phyloP scores from a whole-genome alignment of 1,140 invertebrate species.

The Onthophagus taurus region DNA sequence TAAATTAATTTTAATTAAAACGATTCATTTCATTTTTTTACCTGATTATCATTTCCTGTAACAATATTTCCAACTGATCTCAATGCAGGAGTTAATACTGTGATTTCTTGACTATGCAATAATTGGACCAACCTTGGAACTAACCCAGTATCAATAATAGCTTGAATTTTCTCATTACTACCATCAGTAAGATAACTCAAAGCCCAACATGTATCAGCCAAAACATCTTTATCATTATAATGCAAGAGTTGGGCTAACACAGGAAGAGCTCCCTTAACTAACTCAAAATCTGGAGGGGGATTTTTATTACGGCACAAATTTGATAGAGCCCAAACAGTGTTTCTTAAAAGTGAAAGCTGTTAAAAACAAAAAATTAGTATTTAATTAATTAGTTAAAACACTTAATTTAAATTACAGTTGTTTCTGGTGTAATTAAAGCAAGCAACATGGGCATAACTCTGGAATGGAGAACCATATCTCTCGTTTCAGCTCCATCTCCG shows the following conservation, averaged over 20 bases:
- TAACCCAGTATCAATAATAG: constrained; percentile 60
- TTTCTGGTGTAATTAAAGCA: constrained; percentile 51
- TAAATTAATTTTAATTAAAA: constrained; percentile 4
- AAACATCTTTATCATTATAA: constrained; percentile 62
- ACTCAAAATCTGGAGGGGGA: constrained; percentile 68
- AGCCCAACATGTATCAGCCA: constrained; percentile 93
- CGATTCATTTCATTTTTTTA: constrained; percentile 24
- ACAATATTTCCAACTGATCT: constrained; percentile 82
- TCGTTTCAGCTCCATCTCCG: constrained; percentile 67
- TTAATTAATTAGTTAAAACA: not conserved
- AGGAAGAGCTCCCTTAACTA: constrained; percentile 71
- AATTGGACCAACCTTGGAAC: constrained; percentile 63
- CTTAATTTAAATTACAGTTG: constrained; percentile 37
- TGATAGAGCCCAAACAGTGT: constrained; percentile 70
- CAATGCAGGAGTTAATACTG: constrained; percentile 82
- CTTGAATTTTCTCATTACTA: constrained; percentile 86
- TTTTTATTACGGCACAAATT: constrained; percentile 91
- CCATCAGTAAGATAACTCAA: constrained; percentile 94
- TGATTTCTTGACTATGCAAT: constrained; percentile 58
- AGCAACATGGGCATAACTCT: constrained; percentile 59
- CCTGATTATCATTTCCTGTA: constrained; percentile 69
- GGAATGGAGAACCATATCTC: constrained; percentile 64
- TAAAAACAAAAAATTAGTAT: not conserved
- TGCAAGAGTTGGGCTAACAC: constrained; percentile 68
- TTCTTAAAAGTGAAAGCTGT: constrained; percentile 24